Conservation (phyloP, 2,888 invertebrate species). For the Cabera pusaria region DNA sequence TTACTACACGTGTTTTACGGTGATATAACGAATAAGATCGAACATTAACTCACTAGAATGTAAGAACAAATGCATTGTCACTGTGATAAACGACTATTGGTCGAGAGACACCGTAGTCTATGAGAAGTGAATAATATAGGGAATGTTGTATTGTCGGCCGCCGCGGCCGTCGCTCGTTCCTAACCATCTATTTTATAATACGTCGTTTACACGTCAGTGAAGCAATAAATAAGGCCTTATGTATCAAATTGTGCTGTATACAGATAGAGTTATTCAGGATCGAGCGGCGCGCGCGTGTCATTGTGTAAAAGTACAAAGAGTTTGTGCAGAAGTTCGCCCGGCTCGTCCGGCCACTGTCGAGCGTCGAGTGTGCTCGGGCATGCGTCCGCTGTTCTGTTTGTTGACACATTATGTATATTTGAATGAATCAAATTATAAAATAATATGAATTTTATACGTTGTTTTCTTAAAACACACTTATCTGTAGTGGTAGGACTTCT, state of each 20-base stretch:
- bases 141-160: constrained; percentile 57
- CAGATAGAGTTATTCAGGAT: constrained; percentile 26
- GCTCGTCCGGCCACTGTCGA: constrained; percentile 54
- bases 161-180: constrained; percentile 44
- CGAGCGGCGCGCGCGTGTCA: constrained; percentile 40
- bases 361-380: constrained; percentile 41
- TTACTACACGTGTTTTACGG: constrained; percentile 75
- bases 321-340: constrained; percentile 79
- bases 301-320: constrained; percentile 69
- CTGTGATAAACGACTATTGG: constrained; percentile 78
- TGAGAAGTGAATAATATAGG: constrained; percentile 41
- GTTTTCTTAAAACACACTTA: constrained; percentile 35
- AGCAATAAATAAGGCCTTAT: constrained; percentile 30
- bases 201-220: constrained; percentile 13
- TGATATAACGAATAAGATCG: constrained; percentile 77
- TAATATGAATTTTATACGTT: constrained; percentile 76
- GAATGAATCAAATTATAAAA: constrained; percentile 83
- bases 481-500: no score
- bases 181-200: constrained; percentile 17
- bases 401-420: constrained; percentile 83
- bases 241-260: constrained; percentile 10
- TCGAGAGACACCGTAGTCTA: constrained; percentile 70
- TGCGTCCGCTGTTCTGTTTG: constrained; percentile 76
- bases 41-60: constrained; percentile 79
- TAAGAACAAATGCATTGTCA: constrained; percentile 82